Percentiles rank a stretch among this genome's conserved stretches.
phyloP scores from a whole-genome alignment of 2,113 vertebrate genomes.

The Ranitomeya variabilis region DNA sequence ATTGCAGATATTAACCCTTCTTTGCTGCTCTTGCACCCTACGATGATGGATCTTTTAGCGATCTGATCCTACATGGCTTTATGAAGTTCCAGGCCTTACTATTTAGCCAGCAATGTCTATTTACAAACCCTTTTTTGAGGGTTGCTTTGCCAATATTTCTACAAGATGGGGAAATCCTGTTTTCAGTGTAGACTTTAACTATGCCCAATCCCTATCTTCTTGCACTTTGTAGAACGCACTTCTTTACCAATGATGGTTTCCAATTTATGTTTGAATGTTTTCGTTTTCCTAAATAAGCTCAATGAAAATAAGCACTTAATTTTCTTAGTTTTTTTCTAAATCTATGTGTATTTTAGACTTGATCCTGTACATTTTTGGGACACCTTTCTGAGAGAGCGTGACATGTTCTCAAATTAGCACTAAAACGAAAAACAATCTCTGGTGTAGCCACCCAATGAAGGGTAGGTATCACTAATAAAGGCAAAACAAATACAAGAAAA shows the following conservation, averaged over 20 bases:
- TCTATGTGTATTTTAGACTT: slow-evolving; percentile 12
- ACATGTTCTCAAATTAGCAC: slow-evolving; percentile 30
- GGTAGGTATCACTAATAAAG: background rate
- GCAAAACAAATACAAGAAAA: background rate
- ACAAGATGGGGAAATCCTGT: slow-evolving; percentile 29
- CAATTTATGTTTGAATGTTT: slow-evolving; percentile 40
- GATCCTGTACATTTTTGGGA: background rate
- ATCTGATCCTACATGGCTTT: slow-evolving; percentile 45
- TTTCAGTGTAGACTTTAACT: slow-evolving; percentile 35
- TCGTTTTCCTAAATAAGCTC: slow-evolving; percentile 17
- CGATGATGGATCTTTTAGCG: slow-evolving; percentile 10
- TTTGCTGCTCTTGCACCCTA: slow-evolving; percentile 53
- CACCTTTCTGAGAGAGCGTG: background rate
- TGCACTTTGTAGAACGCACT: slow-evolving; percentile 56
- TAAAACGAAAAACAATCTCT: background rate
- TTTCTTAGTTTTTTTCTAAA: background rate
- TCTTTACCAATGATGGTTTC: slow-evolving; percentile 52
- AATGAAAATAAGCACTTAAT: slow-evolving; percentile 46
- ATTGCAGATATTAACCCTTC: slow-evolving; percentile 46
- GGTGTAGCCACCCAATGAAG: background rate
- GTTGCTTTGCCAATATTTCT: slow-evolving; percentile 49
- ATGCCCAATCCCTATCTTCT: slow-evolving; percentile 33
- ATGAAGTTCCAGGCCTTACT: slow-evolving; percentile 43
- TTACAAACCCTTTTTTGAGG: slow-evolving; percentile 34
- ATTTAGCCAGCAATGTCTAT: slow-evolving; percentile 22